Percentiles rank a stretch among this genome's conserved stretches.
Conservation (phyloP, 2,797 vertebrate species). For the Micrastur ruficollis region DNA sequence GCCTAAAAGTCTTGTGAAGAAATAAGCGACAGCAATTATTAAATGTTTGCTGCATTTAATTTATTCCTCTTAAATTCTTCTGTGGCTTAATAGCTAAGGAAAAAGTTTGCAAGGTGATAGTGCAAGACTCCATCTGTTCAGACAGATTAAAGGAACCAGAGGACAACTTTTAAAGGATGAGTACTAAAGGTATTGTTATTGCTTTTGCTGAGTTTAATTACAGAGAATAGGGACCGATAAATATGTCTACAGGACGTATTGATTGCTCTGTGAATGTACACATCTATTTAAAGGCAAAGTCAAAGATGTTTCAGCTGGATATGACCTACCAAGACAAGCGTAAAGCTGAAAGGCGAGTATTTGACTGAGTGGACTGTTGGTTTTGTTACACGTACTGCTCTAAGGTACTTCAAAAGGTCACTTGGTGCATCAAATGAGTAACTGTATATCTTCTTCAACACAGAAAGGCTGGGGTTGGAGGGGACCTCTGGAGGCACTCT, state of each 20-base stretch:
- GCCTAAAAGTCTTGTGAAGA: background rate
- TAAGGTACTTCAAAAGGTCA: background rate
- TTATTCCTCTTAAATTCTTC: background rate
- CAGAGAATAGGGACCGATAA: conserved; percentile 38
- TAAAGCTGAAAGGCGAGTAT: background rate
- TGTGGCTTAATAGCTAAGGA: background rate
- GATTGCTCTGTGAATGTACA: background rate
- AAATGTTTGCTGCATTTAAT: background rate
- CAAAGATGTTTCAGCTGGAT: background rate
- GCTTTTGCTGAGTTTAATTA: conserved; percentile 50
- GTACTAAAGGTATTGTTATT: conserved; percentile 35
- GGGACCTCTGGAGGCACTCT: background rate
- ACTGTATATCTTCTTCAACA: background rate
- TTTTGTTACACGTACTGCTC: rapidly evolving
- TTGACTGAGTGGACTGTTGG: rapidly evolving
- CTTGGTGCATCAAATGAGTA: rapidly evolving
- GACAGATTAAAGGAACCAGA: background rate
- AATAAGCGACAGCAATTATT: background rate
- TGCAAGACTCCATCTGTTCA: conserved; percentile 53
- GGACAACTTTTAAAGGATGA: conserved; percentile 23
- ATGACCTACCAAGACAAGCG: background rate
- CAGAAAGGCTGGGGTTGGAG: background rate
- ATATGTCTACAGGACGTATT: background rate
- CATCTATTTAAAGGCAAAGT: conserved; percentile 5
- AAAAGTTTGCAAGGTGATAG: conserved; percentile 48